Conservation (phyloP, 2,797 vertebrate species). For the Lithobates pipiens region DNA sequence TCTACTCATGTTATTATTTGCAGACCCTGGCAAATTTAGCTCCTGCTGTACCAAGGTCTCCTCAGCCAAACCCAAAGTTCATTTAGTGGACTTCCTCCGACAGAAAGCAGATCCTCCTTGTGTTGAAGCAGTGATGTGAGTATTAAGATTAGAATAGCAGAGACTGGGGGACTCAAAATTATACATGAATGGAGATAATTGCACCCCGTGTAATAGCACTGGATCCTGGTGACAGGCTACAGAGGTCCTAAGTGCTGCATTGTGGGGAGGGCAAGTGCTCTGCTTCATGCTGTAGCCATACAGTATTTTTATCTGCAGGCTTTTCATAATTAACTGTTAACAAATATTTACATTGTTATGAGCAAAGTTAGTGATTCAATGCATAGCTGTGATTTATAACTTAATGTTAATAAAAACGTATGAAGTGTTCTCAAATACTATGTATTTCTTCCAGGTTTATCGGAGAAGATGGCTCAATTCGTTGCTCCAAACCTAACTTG, state of each 20-base stretch:
- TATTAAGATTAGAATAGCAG: background rate
- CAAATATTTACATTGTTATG: too few relatives aligned
- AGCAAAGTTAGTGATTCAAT: background rate
- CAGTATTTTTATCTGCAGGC: too few relatives aligned
- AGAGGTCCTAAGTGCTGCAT: too few relatives aligned
- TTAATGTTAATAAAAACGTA: too few relatives aligned
- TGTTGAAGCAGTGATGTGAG: constrained; percentile 56
- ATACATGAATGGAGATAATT: too few relatives aligned
- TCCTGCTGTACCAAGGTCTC: constrained; percentile 47
- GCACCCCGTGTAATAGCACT: too few relatives aligned
- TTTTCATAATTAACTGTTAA: too few relatives aligned
- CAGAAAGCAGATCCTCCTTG: constrained; percentile 34
- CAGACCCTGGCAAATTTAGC: constrained; percentile 40
- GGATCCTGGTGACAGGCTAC: too few relatives aligned
- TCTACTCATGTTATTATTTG: background rate
- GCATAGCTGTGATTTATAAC: background rate
- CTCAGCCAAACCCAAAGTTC: background rate
- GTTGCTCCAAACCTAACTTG: constrained; percentile 28
- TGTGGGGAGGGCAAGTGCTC: too few relatives aligned
- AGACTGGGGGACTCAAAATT: background rate
- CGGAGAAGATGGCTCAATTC: constrained; percentile 25
- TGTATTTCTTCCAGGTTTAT: constrained; percentile 42
- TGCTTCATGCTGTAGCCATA: too few relatives aligned
- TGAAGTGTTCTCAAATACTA: background rate
- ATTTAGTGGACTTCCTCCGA: constrained; percentile 27